Evolutionary conservation across 2,113 vertebrate genomes (phyloP).

Genomic region (Lophius piscatorius): DNA sequence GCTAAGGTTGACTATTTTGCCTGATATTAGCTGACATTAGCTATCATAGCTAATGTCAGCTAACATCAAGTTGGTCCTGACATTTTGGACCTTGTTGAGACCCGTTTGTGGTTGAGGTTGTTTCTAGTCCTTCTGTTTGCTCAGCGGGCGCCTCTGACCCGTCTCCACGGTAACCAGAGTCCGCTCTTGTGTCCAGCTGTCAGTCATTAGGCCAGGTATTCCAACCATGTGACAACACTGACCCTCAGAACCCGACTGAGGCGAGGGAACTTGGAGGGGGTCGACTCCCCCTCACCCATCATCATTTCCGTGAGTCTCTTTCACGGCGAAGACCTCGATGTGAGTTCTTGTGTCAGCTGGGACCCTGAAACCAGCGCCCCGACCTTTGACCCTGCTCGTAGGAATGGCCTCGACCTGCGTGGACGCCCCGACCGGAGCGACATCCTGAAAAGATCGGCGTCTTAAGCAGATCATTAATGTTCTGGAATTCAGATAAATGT

Average conservation of each 20-base stretch:
- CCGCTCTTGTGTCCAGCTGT: slow-evolving; percentile 52
- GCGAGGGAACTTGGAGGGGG: slow-evolving; percentile 9
- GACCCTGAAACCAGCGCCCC: slow-evolving; percentile 30
- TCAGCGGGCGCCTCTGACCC: background rate
- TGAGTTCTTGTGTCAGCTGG: slow-evolving; percentile 28
- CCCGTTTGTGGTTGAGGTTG: no score
- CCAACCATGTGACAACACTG: slow-evolving; percentile 66
- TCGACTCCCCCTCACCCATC: background rate
- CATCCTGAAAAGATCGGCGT: slow-evolving; percentile 21
- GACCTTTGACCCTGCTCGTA: slow-evolving; percentile 29
- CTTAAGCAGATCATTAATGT: background rate
- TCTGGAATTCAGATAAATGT: background rate
- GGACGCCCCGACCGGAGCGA: background rate
- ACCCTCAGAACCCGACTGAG: slow-evolving; percentile 41
- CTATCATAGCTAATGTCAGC: no score
- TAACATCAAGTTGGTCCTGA: no score
- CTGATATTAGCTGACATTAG: no score
- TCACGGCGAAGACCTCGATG: no score
- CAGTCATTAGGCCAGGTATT: slow-evolving; percentile 64
- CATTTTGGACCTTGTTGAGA: no score
- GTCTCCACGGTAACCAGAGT: slow-evolving; percentile 31
- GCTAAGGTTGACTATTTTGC: no score
- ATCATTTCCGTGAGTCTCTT: no score
- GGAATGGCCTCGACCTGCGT: slow-evolving; percentile 10
- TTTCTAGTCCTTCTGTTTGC: slow-evolving; percentile 11